phyloP scores from a whole-genome alignment of 2,797 vertebrate genomes.

The Danionella dracula region DNA sequence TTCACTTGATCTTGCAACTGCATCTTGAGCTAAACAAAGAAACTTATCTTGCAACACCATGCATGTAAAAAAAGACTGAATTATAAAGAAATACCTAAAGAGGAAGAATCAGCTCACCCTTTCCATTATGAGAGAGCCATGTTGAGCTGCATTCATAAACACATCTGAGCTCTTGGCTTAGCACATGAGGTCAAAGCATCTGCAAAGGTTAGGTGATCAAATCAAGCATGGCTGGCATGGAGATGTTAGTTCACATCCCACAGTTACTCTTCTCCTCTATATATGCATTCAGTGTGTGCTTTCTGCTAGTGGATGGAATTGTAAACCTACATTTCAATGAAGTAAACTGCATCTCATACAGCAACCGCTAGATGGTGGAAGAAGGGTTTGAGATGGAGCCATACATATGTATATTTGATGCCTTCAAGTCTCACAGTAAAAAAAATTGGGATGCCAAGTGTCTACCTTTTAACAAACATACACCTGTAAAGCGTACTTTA shows the following conservation, averaged over 20 bases:
- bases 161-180: neutral
- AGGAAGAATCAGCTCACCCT: conserved; percentile 1
- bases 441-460: too few relatives aligned
- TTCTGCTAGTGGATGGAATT: too few relatives aligned
- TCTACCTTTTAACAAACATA: too few relatives aligned
- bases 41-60: neutral
- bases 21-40: too few relatives aligned
- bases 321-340: neutral
- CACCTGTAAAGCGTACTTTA: too few relatives aligned
- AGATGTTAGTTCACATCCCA: neutral
- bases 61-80: neutral
- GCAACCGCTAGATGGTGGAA: conserved; percentile 18
- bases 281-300: too few relatives aligned
- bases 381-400: too few relatives aligned
- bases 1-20: too few relatives aligned
- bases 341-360: neutral
- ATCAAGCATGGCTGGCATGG: neutral
- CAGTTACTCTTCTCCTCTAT: neutral
- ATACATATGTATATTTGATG: too few relatives aligned
- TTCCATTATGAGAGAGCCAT: conserved; percentile 1
- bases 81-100: too few relatives aligned
- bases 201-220: too few relatives aligned
- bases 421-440: too few relatives aligned
- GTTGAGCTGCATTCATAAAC: conserved; percentile 5
- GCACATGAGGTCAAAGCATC: neutral